These are phyloP conservation scores for Neoniphon sammara DNA, from an alignment of 2,797 vertebrate species.

Conservation along the genomic window DNA sequence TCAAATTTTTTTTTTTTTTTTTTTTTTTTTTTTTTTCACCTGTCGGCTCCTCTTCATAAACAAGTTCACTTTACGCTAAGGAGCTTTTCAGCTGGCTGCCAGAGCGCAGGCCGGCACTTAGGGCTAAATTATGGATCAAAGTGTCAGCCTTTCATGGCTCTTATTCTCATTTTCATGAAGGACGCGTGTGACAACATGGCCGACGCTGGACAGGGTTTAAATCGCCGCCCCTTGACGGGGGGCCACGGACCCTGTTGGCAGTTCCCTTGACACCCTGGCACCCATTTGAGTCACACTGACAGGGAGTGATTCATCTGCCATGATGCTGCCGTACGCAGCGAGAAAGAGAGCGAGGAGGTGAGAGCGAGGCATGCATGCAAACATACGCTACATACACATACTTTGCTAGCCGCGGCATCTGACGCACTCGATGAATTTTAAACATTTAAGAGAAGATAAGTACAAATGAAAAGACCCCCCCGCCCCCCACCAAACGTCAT, in stretches of 20 bases:
- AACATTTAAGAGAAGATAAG: not conserved
- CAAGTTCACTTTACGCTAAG: constrained; percentile 53
- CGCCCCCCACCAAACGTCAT: constrained; percentile 3
- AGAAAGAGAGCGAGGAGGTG: not conserved
- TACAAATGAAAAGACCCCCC: not conserved
- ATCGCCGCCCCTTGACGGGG: constrained; percentile 43
- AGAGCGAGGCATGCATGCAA: not conserved
- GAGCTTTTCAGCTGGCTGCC: constrained; percentile 47
- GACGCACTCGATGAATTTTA: not conserved
- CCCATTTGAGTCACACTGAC: constrained; percentile 57
- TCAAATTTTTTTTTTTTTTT: too few species aligned
- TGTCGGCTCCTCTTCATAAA: constrained; percentile 63
- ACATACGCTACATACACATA: constrained; percentile 3
- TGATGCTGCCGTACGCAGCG: constrained; percentile 4
- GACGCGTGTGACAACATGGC: constrained; percentile 51
- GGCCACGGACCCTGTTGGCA: constrained; percentile 53
- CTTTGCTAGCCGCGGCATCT: not conserved
- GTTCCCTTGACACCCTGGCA: constrained; percentile 72
- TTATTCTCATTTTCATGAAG: constrained; percentile 63
- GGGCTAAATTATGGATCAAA: constrained; percentile 57
- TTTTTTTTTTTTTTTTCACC: constrained; percentile 47
- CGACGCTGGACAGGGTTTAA: constrained; percentile 53
- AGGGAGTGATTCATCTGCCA: constrained; percentile 59
- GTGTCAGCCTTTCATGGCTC: constrained; percentile 43
- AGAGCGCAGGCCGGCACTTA: constrained; percentile 50